Percentiles rank a stretch among this genome's conserved stretches.
Conservation (phyloP, 2,113 vertebrate species). For the human region DNA sequence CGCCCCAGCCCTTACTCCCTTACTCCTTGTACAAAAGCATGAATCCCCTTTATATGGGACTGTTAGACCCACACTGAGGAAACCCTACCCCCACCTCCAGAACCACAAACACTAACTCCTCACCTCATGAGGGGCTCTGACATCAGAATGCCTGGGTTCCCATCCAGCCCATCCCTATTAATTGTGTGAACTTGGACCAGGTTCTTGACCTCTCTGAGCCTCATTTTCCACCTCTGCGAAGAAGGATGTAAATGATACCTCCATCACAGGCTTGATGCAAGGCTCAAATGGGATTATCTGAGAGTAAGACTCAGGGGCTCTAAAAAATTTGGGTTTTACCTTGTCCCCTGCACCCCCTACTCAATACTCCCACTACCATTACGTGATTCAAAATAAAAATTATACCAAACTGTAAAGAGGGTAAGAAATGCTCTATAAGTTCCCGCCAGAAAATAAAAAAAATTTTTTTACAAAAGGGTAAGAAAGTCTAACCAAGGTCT, state of each 20-base stretch:
- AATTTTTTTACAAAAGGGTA: background rate
- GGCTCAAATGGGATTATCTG: background rate
- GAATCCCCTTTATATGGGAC: background rate
- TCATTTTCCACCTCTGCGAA: slow-evolving; percentile 29
- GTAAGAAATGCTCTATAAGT: background rate
- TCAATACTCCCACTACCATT: background rate
- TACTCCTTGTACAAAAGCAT: background rate
- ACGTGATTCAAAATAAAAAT: slow-evolving; percentile 25
- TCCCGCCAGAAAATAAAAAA: background rate
- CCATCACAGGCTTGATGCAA: background rate
- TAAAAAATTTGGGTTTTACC: background rate
- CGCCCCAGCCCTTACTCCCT: background rate
- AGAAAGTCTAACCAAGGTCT: background rate
- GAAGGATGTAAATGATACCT: background rate
- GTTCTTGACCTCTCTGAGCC: background rate
- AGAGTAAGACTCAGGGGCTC: slow-evolving; percentile 10
- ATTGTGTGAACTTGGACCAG: background rate
- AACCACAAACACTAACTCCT: background rate
- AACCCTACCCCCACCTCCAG: background rate
- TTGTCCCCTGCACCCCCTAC: background rate
- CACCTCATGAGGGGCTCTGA: background rate
- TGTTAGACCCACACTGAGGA: background rate
- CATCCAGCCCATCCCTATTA: background rate
- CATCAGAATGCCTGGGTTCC: background rate
- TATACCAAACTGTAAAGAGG: slow-evolving; percentile 7